A percentile compares a stretch with the other conserved stretches of the same genome.
These are phyloP conservation scores for Nestor notabilis DNA, from an alignment of 2,113 vertebrate species.

Conservation along the genomic window DNA sequence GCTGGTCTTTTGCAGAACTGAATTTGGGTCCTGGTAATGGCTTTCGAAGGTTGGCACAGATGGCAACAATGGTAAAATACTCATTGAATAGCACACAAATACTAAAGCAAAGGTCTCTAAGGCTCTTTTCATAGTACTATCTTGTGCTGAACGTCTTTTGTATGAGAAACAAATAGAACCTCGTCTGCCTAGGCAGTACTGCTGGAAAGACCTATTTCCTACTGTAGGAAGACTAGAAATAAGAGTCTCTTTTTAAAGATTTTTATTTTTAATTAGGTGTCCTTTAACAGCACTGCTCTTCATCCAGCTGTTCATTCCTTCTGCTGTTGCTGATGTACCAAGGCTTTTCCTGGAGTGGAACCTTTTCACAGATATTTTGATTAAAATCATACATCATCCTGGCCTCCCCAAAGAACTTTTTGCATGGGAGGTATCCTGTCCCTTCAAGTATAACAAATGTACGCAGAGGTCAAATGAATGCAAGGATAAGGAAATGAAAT, in stretches of 20 bases:
- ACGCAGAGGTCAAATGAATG: background rate
- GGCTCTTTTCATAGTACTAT: conserved; percentile 14
- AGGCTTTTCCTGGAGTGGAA: background rate
- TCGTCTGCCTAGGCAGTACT: background rate
- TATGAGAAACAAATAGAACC: conserved; percentile 27
- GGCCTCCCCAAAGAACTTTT: background rate
- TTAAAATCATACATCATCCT: background rate
- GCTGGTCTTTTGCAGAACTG: conserved; percentile 39
- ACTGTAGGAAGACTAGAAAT: background rate
- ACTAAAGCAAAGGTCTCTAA: background rate
- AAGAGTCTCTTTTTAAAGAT: conserved; percentile 8
- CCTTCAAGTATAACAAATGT: background rate
- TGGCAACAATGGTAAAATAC: conserved; percentile 5
- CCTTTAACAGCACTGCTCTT: background rate
- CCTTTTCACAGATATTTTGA: background rate
- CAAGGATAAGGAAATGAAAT: background rate
- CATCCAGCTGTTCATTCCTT: background rate
- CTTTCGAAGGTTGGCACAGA: conserved; percentile 54
- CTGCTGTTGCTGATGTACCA: background rate
- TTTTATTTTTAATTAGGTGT: conserved; percentile 63
- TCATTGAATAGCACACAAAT: conserved; percentile 30
- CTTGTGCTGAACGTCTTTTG: conserved; percentile 41
- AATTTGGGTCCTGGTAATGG: conserved; percentile 36
- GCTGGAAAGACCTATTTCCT: conserved; percentile 12
- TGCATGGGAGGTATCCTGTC: background rate